Base-by-base conservation (phyloP, 2,797 vertebrate species). In the Brachymystax lenok region DNA sequence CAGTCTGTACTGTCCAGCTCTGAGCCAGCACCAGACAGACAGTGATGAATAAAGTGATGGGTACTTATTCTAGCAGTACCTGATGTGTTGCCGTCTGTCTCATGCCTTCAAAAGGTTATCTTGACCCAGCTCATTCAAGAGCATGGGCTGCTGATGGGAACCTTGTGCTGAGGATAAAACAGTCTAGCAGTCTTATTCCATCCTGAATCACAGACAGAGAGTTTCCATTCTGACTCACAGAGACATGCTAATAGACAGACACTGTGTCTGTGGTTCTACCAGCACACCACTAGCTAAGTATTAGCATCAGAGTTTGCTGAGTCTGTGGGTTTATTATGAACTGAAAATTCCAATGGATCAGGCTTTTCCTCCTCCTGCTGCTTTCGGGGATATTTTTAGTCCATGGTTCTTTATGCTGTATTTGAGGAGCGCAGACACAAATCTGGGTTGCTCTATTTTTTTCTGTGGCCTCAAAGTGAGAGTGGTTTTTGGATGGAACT, bases 341-440 rank as follows among this genome's bases (percentile, higher is more conserved):
- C 86, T 82, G 67, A 63, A 86, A 83, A 83, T 85, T 85, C 71
- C 24, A 79, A 79, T 86, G 81, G 81, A 87, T 89, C 89, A 83
- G 87, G 82, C 87, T 84, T 88, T 90, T 87, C 88, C 84, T 87
- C 84, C 84, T 87, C 84, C 75, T 84, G 77, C 85, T 83, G 83
- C 86, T 84, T n/a, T 4, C 78, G 79, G 67, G 50, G 78, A 82
- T 87, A 84, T 87, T 89, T 88, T 86, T 88, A 70, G 83, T 79
- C 82, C 74, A 76, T 82, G 83, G 76, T 82, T 86, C 81, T 79
- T 87, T 81, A 1, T 50, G 35, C 83, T 81, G 69, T 75, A 80
- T 72, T 6, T 64, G 74, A 40, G 83, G 77, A 40, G 17, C 33
- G 27, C n/a, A 33, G 35, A 33, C 54, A 80, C 54, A 50, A 75